phyloP scores from a whole-genome alignment of 2,113 vertebrate species.

The Corynorhinus townsendii region DNA sequence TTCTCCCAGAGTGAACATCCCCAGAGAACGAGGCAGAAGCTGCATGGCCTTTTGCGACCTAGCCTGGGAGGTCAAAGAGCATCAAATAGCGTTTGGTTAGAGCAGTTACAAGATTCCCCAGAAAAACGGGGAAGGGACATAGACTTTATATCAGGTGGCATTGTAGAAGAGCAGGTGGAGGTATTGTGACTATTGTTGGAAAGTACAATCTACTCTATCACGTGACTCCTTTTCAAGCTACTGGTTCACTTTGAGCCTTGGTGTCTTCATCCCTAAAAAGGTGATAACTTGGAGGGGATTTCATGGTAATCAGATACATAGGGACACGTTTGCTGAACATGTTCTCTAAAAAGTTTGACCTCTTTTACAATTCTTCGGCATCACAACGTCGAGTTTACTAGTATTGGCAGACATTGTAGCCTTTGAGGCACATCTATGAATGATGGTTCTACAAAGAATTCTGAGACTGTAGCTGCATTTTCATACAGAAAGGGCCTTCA shows the following conservation, averaged over 20 bases:
- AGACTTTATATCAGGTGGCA: background rate
- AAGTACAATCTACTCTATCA: background rate
- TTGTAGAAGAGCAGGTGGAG: background rate
- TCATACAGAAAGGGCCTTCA: constrained; percentile 28
- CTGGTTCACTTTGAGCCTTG: background rate
- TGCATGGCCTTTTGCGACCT: background rate
- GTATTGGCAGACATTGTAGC: background rate
- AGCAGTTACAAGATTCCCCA: background rate
- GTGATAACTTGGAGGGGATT: background rate
- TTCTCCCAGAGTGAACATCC: background rate
- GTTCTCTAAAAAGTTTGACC: background rate
- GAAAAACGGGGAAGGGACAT: background rate
- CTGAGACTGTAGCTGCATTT: constrained; percentile 5
- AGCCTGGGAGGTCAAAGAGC: background rate
- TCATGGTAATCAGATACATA: background rate
- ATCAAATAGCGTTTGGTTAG: background rate
- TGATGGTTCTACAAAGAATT: background rate
- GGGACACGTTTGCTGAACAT: background rate
- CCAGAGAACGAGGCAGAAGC: background rate
- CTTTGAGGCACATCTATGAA: background rate
- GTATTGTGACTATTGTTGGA: background rate
- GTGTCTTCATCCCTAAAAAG: background rate
- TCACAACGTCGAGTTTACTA: background rate
- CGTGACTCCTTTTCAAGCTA: background rate
- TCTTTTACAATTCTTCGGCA: background rate